Evolutionary conservation across 2,113 vertebrate genomes (phyloP).

Genomic region (Muntiacus reevesi): DNA sequence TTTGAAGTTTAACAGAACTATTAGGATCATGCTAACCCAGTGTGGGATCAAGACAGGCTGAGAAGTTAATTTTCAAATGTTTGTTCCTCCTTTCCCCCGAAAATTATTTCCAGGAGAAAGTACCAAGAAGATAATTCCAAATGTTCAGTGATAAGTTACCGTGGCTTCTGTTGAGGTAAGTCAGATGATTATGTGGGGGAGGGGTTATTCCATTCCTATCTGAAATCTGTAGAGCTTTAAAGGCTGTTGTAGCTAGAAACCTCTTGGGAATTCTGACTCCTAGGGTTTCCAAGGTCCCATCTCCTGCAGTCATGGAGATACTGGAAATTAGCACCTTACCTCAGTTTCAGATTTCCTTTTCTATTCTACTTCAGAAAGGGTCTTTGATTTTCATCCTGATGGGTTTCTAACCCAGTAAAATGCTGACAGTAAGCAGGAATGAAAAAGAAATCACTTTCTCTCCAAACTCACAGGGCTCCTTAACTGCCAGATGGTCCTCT

Average conservation of each 20-base stretch:
- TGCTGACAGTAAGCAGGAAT: not conserved
- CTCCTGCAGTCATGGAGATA: not conserved
- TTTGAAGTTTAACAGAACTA: not conserved
- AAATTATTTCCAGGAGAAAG: not conserved
- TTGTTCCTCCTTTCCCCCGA: not conserved
- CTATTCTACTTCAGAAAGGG: not conserved
- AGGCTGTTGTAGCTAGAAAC: not conserved
- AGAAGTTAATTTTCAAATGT: not conserved
- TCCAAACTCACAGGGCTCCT: not conserved
- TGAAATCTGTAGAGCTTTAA: not conserved
- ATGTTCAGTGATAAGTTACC: not conserved
- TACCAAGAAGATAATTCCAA: not conserved
- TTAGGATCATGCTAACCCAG: not conserved
- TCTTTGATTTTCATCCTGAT: conserved; percentile 5
- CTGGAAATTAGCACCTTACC: not conserved
- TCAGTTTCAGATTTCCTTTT: not conserved
- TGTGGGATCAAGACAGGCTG: not conserved
- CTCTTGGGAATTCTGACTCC: not conserved
- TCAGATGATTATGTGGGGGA: not conserved
- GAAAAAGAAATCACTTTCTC: not conserved
- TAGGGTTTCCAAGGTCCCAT: not conserved
- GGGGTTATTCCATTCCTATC: not conserved
- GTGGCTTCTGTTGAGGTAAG: not conserved
- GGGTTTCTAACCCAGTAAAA: not conserved
- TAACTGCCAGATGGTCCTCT: not conserved